Percentiles rank a stretch among this genome's conserved stretches.
These are phyloP conservation scores for Drosophila emarginata DNA, from an alignment of 2,888 invertebrate species.

Conservation along the genomic window DNA sequence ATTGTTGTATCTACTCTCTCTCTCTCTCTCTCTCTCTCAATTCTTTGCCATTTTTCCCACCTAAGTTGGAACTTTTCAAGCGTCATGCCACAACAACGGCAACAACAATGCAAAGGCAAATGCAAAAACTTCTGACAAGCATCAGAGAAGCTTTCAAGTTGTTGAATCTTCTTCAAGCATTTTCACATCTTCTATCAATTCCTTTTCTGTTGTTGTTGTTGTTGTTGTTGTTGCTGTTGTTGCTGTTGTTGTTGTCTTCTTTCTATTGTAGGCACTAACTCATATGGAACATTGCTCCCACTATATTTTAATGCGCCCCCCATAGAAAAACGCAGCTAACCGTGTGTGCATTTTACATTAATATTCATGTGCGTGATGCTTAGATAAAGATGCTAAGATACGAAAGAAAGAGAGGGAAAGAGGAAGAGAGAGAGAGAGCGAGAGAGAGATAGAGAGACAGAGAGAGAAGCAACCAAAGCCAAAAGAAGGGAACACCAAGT, in stretches of 20 bases:
- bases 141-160: constrained; percentile 19
- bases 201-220: constrained; percentile 28
- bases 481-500: constrained; percentile 16
- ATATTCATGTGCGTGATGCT: constrained; percentile 64
- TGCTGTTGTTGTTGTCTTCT: constrained; percentile 17
- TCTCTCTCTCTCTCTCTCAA: neutral
- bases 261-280: constrained; percentile 70
- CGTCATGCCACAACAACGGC: constrained; percentile 60
- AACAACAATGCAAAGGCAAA: constrained; percentile 39
- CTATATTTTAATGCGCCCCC: constrained; percentile 65
- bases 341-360: constrained; percentile 76
- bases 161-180: constrained; percentile 14
- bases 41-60: constrained; percentile 54
- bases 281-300: constrained; percentile 72
- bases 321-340: constrained; percentile 74
- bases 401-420: too few relatives aligned
- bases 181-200: constrained; percentile 21
- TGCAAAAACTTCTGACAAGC: constrained; percentile 49
- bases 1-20: constrained; percentile 27
- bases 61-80: constrained; percentile 67
- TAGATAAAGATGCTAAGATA: constrained; percentile 27
- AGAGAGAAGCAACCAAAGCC: neutral
- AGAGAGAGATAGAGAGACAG: neutral
- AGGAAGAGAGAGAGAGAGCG: neutral
- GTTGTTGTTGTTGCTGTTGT: constrained; percentile 26